Evolutionary conservation across 2,797 vertebrate genomes (phyloP), one percentile per base, ranked within the genome.

Genomic region (Taenioides sp.): DNA sequence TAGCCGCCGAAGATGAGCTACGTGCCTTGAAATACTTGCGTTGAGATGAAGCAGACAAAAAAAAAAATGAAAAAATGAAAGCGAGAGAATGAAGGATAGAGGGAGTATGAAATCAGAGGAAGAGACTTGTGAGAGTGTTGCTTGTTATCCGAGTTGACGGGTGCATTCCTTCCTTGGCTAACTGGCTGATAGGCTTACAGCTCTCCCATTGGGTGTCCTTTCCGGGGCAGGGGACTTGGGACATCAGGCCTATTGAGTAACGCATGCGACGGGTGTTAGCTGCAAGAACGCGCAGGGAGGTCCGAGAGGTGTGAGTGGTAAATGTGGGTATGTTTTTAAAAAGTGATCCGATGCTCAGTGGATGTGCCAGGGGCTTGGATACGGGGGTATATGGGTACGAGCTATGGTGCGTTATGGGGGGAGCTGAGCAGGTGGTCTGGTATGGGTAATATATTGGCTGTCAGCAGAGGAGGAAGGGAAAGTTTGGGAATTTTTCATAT

Each of bases 401-500:
- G 87, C 84, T 87, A 84, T 47, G 86, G 81, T 77, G 81, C 77
- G 93, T 89, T 88, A 91, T 89, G 73, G 77, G 86, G 69, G 78
- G 82, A 55, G 76, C 72, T 71, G 85, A 93, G 90, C 91, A 93
- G 91, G 92, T 93, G 91, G 88, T 86, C 80, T 75, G 76, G 72
- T 81, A 80, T 79, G 85, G 87, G 85, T 91, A 84, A 89, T 89
- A 80, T 87, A 86, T 72, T 34, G 84, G 78, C 86, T 86, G 84
- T 88, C 90, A 87, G 82, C 75, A 78, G 70, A 54, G 72, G 83
- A 79, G 75, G 78, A 75, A 73, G 77, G 77, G 71, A 52, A 81
- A 75, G 78, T 80, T 23, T 78, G 68, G 59, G 61, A 79, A 79
- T 79, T 76, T 80, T 84, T 89, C 85, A 82, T 77, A 75, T 74